Conservation (phyloP, 2,888 invertebrate species). For the Drosophila anomalata region DNA sequence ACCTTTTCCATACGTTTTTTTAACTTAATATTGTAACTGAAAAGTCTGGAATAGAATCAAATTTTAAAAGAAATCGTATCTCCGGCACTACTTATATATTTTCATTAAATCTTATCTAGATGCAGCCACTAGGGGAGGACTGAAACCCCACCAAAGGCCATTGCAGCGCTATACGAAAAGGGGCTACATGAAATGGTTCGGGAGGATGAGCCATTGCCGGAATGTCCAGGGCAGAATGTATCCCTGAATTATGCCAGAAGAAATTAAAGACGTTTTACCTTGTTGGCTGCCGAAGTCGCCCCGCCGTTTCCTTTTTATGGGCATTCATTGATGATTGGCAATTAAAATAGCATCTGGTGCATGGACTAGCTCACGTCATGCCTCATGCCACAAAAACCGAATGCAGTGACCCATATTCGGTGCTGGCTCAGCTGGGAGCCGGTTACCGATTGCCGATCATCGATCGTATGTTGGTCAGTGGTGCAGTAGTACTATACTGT, state of each 20-base stretch:
- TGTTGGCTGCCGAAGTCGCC: background rate
- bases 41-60: no score
- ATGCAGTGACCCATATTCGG: constrained; percentile 57
- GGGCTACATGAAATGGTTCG: constrained; percentile 31
- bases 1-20: no score
- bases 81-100: background rate
- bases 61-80: no score
- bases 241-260: constrained; percentile 3
- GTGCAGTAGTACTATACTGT: constrained; percentile 28
- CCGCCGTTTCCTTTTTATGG: background rate
- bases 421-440: constrained; percentile 41
- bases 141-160: constrained; percentile 9
- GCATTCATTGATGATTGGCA: constrained; percentile 59
- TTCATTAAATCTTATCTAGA: background rate
- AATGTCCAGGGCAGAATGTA: constrained; percentile 6
- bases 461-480: constrained; percentile 66
- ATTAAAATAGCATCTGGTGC: constrained; percentile 68
- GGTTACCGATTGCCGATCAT: constrained; percentile 26
- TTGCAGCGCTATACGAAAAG: constrained; percentile 17
- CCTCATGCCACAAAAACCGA: constrained; percentile 40
- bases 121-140: background rate
- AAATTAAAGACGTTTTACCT: constrained; percentile 7
- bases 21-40: background rate
- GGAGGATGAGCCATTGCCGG: constrained; percentile 10
- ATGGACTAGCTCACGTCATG: constrained; percentile 61